Percentiles rank a stretch among this genome's conserved stretches.
phyloP scores from a whole-genome alignment of 2,888 invertebrate genomes.

The Magallana nippona region DNA sequence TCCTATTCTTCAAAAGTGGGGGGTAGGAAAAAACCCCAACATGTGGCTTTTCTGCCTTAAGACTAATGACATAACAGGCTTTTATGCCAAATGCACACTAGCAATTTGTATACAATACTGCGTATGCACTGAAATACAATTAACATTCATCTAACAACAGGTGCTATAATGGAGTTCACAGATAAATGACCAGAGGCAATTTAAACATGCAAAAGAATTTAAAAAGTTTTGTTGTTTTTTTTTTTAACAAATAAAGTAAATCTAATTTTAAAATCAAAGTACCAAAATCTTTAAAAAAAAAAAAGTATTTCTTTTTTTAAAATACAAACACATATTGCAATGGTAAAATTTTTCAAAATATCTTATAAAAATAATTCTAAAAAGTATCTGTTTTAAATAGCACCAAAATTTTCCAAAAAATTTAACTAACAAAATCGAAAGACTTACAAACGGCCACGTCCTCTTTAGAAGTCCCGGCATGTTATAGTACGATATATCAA shows the following conservation, averaged over 20 bases:
- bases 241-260: too few species aligned
- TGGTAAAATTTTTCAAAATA: too few species aligned
- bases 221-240: too few species aligned
- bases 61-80: conserved; percentile 10
- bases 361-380: background rate
- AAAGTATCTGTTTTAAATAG: too few species aligned
- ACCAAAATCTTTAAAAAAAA: too few species aligned
- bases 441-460: conserved; percentile 11
- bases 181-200: too few species aligned
- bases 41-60: background rate
- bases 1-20: background rate
- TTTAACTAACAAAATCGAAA: background rate
- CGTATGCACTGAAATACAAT: background rate
- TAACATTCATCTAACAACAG: too few species aligned
- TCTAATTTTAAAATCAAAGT: too few species aligned
- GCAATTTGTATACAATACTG: background rate
- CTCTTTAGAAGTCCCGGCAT: background rate
- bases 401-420: background rate
- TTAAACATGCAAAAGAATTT: too few species aligned
- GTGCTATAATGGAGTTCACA: too few species aligned
- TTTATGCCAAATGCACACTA: background rate
- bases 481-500: background rate
- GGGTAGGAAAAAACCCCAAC: background rate
- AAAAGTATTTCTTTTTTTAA: background rate
- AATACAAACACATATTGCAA: background rate